A percentile compares a stretch with the other conserved stretches of the same genome.
Evolutionary conservation across 1,140 invertebrate species (phyloP).

Genomic region (Camponotus pennsylvanicus): DNA sequence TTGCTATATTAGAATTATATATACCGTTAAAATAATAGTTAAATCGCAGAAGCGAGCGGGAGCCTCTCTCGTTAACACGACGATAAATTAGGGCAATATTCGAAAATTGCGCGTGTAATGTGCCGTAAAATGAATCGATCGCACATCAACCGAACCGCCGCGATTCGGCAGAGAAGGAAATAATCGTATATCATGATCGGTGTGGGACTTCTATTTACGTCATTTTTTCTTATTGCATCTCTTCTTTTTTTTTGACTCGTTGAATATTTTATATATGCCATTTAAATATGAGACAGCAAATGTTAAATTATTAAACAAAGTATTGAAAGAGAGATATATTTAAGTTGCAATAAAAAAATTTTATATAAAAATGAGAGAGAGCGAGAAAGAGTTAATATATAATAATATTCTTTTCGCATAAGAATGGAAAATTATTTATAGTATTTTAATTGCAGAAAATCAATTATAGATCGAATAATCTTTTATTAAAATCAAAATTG

Average conservation of each 20-base stretch:
- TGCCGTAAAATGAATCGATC: constrained; percentile 71
- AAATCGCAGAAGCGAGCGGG: neutral
- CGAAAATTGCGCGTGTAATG: constrained; percentile 73
- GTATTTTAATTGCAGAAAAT: neutral
- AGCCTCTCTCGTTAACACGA: constrained; percentile 47
- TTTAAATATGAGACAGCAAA: constrained; percentile 9
- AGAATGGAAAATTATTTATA: neutral
- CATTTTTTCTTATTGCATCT: neutral
- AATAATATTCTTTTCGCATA: neutral
- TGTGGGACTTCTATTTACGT: constrained; percentile 57
- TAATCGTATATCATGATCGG: constrained; percentile 65
- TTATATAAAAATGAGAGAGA: neutral
- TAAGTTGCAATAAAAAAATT: neutral
- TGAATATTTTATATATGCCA: constrained; percentile 1
- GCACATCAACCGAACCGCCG: constrained; percentile 23
- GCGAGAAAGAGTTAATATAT: neutral
- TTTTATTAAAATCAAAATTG: constrained; percentile 11
- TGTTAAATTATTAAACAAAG: neutral
- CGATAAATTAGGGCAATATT: constrained; percentile 69
- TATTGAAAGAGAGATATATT: neutral
- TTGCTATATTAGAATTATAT: neutral
- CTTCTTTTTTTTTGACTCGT: neutral
- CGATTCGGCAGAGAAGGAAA: constrained; percentile 21
- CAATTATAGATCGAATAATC: neutral
- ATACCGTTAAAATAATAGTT: neutral